Conservation (phyloP, 2,113 vertebrate species). For the Carlito syrichta region DNA sequence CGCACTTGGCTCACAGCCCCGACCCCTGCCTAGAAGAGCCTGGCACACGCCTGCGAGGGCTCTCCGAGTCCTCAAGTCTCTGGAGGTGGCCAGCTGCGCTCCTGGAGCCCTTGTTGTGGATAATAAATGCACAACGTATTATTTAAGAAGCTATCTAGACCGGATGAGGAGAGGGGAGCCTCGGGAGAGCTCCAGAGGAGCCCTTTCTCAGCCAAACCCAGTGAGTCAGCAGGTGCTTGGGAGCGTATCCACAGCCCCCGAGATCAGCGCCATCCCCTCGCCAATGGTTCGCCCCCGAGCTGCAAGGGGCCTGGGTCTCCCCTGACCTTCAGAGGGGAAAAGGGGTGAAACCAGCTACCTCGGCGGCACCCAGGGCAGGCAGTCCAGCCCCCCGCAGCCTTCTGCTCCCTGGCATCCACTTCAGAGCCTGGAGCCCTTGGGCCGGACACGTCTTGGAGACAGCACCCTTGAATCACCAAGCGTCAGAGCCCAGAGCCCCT, state of each 20-base stretch:
- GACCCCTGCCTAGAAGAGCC: background rate
- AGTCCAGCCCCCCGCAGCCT: background rate
- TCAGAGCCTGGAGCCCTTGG: background rate
- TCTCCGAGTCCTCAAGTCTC: background rate
- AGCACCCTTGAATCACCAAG: background rate
- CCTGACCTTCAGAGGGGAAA: accelerated
- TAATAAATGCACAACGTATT: no score
- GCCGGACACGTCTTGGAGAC: no score
- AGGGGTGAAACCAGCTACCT: background rate
- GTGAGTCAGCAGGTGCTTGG: no score
- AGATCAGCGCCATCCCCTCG: background rate
- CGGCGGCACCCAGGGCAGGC: background rate
- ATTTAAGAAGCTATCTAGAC: background rate
- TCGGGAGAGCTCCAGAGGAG: background rate
- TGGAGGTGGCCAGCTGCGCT: background rate
- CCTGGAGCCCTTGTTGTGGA: background rate
- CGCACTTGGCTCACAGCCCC: background rate
- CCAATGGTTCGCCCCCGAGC: background rate
- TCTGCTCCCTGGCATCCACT: background rate
- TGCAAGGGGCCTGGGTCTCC: background rate
- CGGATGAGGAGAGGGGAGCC: background rate
- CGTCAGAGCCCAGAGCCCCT: no score
- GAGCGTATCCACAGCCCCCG: no score
- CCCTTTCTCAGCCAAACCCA: no score
- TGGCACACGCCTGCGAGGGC: background rate